Evolutionary conservation across 1,140 invertebrate genomes (phyloP).

Genomic region (Penaeus indicus): DNA sequence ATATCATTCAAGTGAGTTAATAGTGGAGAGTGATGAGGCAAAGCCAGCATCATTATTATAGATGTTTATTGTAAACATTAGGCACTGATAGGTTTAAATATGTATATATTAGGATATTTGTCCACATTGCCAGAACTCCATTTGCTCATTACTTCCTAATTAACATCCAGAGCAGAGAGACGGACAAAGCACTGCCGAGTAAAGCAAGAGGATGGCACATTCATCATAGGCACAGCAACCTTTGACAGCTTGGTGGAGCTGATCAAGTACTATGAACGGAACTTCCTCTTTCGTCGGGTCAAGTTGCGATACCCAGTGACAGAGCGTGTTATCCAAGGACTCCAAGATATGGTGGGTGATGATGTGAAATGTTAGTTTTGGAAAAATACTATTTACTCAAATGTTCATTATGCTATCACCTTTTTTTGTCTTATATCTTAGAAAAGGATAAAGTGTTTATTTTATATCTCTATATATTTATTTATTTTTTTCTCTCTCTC

Average conservation of each 20-base stretch:
- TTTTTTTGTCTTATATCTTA: conserved; percentile 28
- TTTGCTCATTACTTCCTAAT: neutral
- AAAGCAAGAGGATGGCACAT: conserved; percentile 88
- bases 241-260: conserved; percentile 96
- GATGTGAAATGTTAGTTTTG: no score
- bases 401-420: neutral
- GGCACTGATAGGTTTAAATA: no score
- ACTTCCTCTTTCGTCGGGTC: conserved; percentile 91
- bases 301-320: conserved; percentile 90
- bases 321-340: conserved; percentile 70
- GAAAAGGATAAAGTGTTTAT: no score
- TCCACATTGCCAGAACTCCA: no score
- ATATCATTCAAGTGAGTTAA: conserved; percentile 83
- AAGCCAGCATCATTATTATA: no score
- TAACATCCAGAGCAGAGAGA: conserved; percentile 81
- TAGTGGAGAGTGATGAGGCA: no score
- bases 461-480: conserved; percentile 22
- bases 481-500: conserved; percentile 38
- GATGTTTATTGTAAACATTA: no score
- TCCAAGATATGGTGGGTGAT: conserved; percentile 21
- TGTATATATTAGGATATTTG: no score
- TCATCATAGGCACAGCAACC: conserved; percentile 88
- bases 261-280: conserved; percentile 89
- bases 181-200: conserved; percentile 97
- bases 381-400: no score